Evolutionary conservation across 30 jellyfish, hydroid and myxozoan species (phyloP).

Genomic region (Hydractinia symbiolongicarpus): DNA sequence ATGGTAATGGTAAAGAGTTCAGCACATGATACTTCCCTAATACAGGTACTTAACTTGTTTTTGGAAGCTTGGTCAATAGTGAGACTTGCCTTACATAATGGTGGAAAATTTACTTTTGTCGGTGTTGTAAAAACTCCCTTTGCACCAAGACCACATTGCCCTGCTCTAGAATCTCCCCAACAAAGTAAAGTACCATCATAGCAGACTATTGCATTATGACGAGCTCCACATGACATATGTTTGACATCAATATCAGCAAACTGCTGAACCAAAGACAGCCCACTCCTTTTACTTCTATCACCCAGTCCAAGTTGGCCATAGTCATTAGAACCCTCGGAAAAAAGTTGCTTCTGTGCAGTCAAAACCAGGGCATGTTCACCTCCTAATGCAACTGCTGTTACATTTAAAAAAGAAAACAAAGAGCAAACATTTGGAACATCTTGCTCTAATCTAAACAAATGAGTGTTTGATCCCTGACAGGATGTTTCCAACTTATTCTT

Average conservation of each 20-base stretch:
- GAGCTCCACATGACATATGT: conserved; percentile 65
- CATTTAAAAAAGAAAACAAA: conserved; percentile 32
- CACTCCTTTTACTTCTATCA: conserved; percentile 52
- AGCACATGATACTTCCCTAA: conserved; percentile 66
- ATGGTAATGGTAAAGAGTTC: conserved; percentile 55
- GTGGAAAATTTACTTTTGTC: conserved; percentile 52
- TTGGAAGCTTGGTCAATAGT: neutral
- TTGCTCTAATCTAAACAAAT: conserved; percentile 28
- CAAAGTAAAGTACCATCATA: conserved; percentile 63
- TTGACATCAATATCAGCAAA: conserved; percentile 39
- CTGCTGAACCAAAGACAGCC: conserved; percentile 18
- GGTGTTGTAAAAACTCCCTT: conserved; percentile 89
- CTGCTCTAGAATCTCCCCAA: conserved; percentile 98
- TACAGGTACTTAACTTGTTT: neutral
- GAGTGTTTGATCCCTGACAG: conserved; percentile 28
- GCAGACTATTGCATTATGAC: conserved; percentile 75
- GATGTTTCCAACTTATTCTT: neutral
- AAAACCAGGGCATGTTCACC: conserved; percentile 61
- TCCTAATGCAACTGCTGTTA: conserved; percentile 72
- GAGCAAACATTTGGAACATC: conserved; percentile 24
- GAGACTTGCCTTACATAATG: neutral
- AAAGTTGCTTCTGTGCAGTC: conserved; percentile 47
- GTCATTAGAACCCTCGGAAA: conserved; percentile 66
- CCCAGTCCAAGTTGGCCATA: conserved; percentile 97
- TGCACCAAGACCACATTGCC: conserved; percentile 92